Evolutionary conservation across 2,888 invertebrate species (phyloP).

Genomic region (Lepidocyrtoides sp.): DNA sequence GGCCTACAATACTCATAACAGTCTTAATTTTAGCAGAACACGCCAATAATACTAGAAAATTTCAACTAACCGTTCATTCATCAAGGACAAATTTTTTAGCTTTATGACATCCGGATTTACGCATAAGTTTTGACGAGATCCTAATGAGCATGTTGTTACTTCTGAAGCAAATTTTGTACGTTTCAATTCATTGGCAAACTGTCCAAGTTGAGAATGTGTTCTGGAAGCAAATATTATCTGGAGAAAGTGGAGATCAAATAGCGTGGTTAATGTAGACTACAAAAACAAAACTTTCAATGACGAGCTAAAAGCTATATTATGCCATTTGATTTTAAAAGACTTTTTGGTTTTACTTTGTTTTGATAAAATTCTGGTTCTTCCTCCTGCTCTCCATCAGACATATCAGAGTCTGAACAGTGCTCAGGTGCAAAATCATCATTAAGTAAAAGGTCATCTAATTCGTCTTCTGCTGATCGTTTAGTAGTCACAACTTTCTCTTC

Average conservation of each 20-base stretch:
- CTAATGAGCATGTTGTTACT: conserved; percentile 93
- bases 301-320: too few species aligned
- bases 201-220: conserved; percentile 98
- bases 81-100: conserved; percentile 92
- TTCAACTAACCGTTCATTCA: conserved; percentile 93
- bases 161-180: conserved; percentile 92
- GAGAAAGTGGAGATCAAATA: not conserved
- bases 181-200: conserved; percentile 97
- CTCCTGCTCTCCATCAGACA: conserved; percentile 87
- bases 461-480: conserved; percentile 76
- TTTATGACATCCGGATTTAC: conserved; percentile 93
- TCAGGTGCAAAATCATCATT: conserved; percentile 86
- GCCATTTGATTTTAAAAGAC: not conserved
- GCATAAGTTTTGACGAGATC: conserved; percentile 97
- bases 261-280: not conserved
- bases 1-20: conserved; percentile 31
- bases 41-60: not conserved
- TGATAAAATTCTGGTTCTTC: conserved; percentile 86
- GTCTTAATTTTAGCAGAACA: conserved; percentile 67
- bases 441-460: conserved; percentile 84
- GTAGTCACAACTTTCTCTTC: conserved; percentile 79
- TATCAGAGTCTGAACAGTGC: conserved; percentile 86
- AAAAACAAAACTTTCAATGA: not conserved
- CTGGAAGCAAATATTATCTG: conserved; percentile 93
- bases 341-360: conserved; percentile 74